A percentile compares a stretch with the other conserved stretches of the same genome.
phyloP scores from a whole-genome alignment of 1,140 invertebrate species.

The Scaptomyza graminum region DNA sequence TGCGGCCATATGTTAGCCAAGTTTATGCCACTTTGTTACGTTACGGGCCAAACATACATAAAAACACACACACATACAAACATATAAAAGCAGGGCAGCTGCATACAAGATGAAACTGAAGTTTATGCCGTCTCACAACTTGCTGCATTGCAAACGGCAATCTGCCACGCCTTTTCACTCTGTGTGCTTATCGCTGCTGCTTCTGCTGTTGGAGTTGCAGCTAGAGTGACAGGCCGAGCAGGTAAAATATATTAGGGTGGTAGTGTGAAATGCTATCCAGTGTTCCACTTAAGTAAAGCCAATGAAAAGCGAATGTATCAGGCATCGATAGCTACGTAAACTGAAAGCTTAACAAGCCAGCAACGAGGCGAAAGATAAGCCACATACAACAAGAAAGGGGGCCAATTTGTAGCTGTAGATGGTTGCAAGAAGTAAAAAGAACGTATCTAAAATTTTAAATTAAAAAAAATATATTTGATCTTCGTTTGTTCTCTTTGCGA shows the following conservation, averaged over 20 bases:
- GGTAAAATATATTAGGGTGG: not conserved
- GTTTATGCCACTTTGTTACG: constrained; percentile 67
- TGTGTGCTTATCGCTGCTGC: constrained; percentile 27
- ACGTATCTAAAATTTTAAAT: not conserved
- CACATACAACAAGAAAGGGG: not conserved
- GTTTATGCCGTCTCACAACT: constrained; percentile 19
- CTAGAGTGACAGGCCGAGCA: constrained; percentile 5
- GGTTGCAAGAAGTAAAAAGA: not conserved
- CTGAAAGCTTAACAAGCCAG: constrained; percentile 32
- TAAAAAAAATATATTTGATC: not conserved
- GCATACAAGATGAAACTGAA: constrained; percentile 28
- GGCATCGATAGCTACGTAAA: constrained; percentile 33
- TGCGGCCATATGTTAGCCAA: constrained; percentile 69
- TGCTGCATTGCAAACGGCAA: constrained; percentile 3
- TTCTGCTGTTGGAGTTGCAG: constrained; percentile 7
- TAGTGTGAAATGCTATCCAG: constrained; percentile 3
- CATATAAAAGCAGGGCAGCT: constrained; percentile 26
- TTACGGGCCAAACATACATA: constrained; percentile 26
- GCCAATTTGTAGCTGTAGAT: not conserved
- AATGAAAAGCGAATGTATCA: constrained; percentile 1
- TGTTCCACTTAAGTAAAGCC: not conserved
- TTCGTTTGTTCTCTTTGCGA: no score
- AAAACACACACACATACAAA: not conserved
- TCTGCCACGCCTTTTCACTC: not conserved
- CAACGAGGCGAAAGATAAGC: constrained; percentile 7